Base-by-base conservation (phyloP, 2,888 invertebrate species). In the Octodonta nipae region DNA sequence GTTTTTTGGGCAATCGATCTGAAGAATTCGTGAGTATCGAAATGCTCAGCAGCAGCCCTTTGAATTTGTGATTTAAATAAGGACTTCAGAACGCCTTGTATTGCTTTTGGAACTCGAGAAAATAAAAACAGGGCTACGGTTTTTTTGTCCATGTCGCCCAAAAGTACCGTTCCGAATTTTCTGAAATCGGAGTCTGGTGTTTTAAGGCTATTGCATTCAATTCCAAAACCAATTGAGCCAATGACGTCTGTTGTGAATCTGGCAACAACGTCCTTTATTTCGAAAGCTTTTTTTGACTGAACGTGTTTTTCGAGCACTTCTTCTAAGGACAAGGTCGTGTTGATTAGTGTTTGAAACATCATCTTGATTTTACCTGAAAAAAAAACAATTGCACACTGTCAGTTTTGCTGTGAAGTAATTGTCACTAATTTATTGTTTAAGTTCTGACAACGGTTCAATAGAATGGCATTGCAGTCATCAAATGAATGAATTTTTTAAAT, bases 201-300 rank as follows among this genome's bases (percentile, higher is more conserved):
- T 11, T 44, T 45, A 11, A 66, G 62, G 31, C 60, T 58, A 11
- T 56, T 49, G 0, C 62, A 61, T 2, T 63, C 55, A 0, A 65
- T 33, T 0, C 66, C 67, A 33, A 64, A 52, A 6, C 63, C 64
- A 27, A 60, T 63, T 17, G 17, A 15, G 17, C 36, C 31, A 24
- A 69, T 67, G 0, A 68, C 64, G n/a, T n/a, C n/a, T n/a, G n/a
- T n/a, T n/a, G n/a, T n/a, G n/a, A n/a, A n/a, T n/a, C n/a, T n/a
- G n/a, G 61, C 59, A 15, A 60, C 50, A 5, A 63, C 32, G 17
- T 64, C 63, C 43, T 62, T 63, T 2, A 65, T 45, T 26, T 68
- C 66, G 0, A 60, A 33, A 0, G 55, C 49, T 5, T 44, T 31
- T 5, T 22, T 47, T 32, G 30, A 49, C 33, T 31, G 38, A 2